Evolutionary conservation across 2,797 vertebrate genomes (phyloP).

Genomic region (Bradypus variegatus): DNA sequence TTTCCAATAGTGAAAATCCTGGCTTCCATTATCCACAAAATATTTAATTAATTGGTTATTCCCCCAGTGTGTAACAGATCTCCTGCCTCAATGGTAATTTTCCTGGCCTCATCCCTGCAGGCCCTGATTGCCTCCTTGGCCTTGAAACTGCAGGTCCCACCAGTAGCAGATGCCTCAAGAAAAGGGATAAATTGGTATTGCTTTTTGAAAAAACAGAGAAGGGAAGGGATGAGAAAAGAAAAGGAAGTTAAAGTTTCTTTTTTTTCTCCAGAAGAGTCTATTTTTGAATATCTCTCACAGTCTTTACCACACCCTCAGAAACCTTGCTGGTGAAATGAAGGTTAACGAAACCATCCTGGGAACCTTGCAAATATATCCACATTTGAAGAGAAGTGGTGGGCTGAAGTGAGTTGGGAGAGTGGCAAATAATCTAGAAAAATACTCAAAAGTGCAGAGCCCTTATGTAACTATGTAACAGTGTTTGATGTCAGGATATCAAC

Average conservation of each 20-base stretch:
- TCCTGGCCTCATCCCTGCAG: neutral
- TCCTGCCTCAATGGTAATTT: neutral
- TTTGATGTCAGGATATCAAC: neutral
- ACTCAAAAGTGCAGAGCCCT: neutral
- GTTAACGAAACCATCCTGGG: neutral
- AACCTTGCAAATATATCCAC: neutral
- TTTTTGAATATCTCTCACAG: neutral
- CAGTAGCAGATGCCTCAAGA: neutral
- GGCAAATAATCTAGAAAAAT: neutral
- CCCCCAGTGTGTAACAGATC: too few species aligned
- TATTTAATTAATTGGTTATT: neutral
- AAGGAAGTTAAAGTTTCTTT: neutral
- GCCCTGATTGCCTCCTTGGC: too few species aligned
- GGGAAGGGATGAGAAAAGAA: neutral
- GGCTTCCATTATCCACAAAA: neutral
- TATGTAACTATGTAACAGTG: neutral
- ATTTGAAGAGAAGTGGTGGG: neutral
- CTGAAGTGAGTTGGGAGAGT: neutral
- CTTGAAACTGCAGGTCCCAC: neutral
- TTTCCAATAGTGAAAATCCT: neutral
- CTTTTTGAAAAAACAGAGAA: neutral
- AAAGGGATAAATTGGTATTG: neutral
- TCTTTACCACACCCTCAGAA: neutral
- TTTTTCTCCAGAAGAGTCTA: neutral
- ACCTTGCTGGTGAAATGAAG: neutral